Conservation (phyloP, 1,140 invertebrate species). For the Pogonomyrmex barbatus region DNA sequence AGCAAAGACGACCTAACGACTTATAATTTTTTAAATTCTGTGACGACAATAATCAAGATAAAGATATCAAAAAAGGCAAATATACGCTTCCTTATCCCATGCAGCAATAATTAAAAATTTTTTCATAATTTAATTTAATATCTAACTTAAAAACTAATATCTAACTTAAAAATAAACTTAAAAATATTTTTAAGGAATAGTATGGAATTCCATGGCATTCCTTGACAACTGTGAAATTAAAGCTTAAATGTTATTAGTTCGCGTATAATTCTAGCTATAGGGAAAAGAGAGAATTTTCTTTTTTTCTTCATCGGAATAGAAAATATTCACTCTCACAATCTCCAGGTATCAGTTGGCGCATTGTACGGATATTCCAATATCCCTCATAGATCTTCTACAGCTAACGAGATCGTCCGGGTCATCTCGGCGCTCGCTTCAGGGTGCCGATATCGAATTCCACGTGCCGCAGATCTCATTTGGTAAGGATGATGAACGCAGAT, state of each 20-base stretch:
- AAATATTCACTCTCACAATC: conserved; percentile 32
- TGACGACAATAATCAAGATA: neutral
- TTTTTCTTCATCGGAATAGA: neutral
- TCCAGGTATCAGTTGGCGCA: conserved; percentile 30
- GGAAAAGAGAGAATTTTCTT: neutral
- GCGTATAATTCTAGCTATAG: neutral
- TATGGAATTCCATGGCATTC: too few relatives aligned
- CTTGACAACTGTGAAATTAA: neutral
- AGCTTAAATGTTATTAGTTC: neutral
- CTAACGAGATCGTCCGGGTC: conserved; percentile 47
- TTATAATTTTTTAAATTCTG: neutral
- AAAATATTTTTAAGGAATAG: neutral
- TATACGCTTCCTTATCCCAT: neutral
- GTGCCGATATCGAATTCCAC: conserved; percentile 51
- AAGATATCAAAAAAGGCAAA: neutral
- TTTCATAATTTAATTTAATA: neutral
- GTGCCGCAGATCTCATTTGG: conserved; percentile 48
- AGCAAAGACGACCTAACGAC: neutral
- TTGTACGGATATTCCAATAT: conserved; percentile 46
- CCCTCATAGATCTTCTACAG: conserved; percentile 34
- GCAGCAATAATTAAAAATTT: neutral
- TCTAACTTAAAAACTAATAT: neutral
- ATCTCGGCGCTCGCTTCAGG: conserved; percentile 18
- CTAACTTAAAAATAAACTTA: neutral
- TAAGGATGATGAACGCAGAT: conserved; percentile 48